Evolutionary conservation across 2,113 vertebrate species (phyloP).

Genomic region (human (Homo sapiens)): DNA sequence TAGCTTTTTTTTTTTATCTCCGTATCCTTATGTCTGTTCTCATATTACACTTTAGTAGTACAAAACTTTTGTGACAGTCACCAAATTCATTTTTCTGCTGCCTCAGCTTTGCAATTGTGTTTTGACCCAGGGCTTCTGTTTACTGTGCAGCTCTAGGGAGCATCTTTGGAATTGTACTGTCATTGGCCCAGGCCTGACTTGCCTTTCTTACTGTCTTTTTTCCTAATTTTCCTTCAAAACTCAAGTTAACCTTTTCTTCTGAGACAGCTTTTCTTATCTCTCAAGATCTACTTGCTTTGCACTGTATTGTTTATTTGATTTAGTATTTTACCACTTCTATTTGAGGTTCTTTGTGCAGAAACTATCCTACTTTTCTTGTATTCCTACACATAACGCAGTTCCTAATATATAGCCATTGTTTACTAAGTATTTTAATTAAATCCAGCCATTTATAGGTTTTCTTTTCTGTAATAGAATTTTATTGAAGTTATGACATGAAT

Average conservation of each 20-base stretch:
- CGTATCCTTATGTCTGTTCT: background rate
- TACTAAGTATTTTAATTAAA: slow-evolving; percentile 17
- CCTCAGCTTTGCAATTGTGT: background rate
- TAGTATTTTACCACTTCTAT: background rate
- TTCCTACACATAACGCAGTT: background rate
- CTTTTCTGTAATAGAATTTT: background rate
- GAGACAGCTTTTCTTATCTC: background rate
- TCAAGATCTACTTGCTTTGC: background rate
- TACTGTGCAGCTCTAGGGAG: background rate
- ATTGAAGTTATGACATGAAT: background rate
- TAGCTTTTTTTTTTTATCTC: background rate
- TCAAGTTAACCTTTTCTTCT: background rate
- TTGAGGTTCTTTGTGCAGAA: background rate
- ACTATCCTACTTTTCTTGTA: background rate
- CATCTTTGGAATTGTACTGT: background rate
- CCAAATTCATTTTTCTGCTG: slow-evolving; percentile 7
- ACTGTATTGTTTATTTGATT: background rate
- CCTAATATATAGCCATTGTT: background rate
- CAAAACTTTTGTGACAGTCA: background rate
- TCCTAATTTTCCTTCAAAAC: background rate
- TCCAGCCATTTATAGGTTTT: background rate
- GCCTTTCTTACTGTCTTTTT: background rate
- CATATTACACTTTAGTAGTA: background rate
- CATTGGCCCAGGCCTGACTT: background rate
- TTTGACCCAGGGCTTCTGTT: background rate